Conservation (phyloP, 2,797 vertebrate genomes). For the Rhinogobio ventralis region DNA sequence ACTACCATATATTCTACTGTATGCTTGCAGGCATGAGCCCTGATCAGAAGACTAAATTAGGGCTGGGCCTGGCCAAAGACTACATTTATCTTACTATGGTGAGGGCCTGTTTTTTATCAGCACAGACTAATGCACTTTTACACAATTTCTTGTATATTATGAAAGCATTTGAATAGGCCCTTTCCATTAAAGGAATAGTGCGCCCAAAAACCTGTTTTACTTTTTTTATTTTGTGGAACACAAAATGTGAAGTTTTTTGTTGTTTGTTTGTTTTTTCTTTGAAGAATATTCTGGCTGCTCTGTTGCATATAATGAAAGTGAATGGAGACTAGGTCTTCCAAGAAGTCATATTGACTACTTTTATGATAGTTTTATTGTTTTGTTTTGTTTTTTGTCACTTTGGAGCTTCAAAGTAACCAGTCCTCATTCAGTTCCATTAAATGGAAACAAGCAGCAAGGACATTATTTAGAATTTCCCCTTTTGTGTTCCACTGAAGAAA, state of each 20-base stretch:
- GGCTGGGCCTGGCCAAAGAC: constrained; percentile 87
- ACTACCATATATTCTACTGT: constrained; percentile 98
- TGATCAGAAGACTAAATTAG: constrained; percentile 91
- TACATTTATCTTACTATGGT: constrained; percentile 96
- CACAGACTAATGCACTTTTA: neutral
- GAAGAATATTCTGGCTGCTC: neutral
- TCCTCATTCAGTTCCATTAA: neutral
- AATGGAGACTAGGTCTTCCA: neutral
- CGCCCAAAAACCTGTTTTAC: neutral
- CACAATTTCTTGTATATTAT: neutral
- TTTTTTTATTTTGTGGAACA: neutral
- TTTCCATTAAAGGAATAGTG: neutral
- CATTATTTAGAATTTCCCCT: neutral
- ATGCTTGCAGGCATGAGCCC: constrained; percentile 92
- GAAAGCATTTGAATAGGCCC: neutral
- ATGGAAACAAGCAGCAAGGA: neutral
- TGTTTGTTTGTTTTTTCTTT: neutral
- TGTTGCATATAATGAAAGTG: neutral
- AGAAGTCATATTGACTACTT: neutral
- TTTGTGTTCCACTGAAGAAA: neutral
- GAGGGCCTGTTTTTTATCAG: constrained; percentile 62
- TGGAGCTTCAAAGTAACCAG: no score
- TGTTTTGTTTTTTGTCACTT: neutral
- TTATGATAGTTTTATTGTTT: neutral
- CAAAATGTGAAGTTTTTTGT: no score